Conservation (phyloP, 2,113 vertebrate genomes). For the Cepphus grylle region DNA sequence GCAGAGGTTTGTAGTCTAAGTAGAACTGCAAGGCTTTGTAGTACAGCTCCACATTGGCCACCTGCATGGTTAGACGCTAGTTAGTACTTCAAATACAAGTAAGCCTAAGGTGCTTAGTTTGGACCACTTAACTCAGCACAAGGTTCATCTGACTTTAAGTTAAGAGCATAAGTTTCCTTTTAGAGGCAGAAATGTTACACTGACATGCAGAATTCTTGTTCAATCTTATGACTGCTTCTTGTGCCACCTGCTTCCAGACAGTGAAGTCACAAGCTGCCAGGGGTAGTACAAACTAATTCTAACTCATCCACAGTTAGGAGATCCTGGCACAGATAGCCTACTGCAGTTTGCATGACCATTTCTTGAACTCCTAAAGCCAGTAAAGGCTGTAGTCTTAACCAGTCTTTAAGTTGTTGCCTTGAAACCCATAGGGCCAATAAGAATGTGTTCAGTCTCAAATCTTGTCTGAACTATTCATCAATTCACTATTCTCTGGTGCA, state of each 20-base stretch:
- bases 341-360: background rate
- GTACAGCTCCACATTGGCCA: slow-evolving; percentile 89
- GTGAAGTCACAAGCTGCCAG: background rate
- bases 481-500: background rate
- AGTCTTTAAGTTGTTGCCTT: background rate
- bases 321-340: background rate
- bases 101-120: background rate
- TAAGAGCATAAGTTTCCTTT: background rate
- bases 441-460: background rate
- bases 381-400: background rate
- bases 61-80: slow-evolving; percentile 63
- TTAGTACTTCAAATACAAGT: background rate
- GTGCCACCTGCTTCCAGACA: background rate
- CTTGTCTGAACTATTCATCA: background rate
- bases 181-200: background rate
- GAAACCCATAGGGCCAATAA: background rate
- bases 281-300: background rate
- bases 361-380: background rate
- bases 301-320: background rate
- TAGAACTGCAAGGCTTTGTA: slow-evolving; percentile 91
- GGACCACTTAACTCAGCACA: background rate
- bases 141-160: background rate
- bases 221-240: background rate
- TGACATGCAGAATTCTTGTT: background rate
- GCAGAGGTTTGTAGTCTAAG: slow-evolving; percentile 86